Conservation (phyloP, 2,113 vertebrate species). For the Leptocoma aspasia region DNA sequence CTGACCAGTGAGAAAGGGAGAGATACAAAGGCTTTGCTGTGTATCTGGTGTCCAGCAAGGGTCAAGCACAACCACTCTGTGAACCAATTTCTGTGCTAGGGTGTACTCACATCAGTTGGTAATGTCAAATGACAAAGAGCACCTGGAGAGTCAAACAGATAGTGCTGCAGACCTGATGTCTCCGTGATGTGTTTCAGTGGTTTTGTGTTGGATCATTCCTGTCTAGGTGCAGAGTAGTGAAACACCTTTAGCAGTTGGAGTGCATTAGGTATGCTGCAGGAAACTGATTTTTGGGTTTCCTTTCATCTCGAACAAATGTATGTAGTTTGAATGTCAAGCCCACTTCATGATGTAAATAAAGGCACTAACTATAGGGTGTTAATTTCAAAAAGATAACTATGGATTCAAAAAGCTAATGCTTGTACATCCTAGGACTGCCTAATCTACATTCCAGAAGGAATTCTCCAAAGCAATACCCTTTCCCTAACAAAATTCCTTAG, state of each 20-base stretch:
- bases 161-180: background rate
- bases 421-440: background rate
- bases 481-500: background rate
- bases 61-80: background rate
- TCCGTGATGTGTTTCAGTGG: background rate
- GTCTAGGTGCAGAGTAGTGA: background rate
- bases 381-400: background rate
- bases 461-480: background rate
- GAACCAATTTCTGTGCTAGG: background rate
- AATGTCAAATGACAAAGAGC: background rate
- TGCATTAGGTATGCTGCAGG: background rate
- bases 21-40: background rate
- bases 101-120: background rate
- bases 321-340: background rate
- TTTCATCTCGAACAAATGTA: background rate
- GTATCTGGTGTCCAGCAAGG: background rate
- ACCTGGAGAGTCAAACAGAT: background rate
- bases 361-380: background rate
- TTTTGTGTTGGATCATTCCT: background rate
- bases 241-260: background rate
- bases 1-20: no score
- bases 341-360: background rate
- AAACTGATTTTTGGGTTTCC: background rate
- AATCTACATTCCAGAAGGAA: background rate
- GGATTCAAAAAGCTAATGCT: background rate